Evolutionary conservation across 2,113 vertebrate species (phyloP).

Genomic region (Callionymus lyra): DNA sequence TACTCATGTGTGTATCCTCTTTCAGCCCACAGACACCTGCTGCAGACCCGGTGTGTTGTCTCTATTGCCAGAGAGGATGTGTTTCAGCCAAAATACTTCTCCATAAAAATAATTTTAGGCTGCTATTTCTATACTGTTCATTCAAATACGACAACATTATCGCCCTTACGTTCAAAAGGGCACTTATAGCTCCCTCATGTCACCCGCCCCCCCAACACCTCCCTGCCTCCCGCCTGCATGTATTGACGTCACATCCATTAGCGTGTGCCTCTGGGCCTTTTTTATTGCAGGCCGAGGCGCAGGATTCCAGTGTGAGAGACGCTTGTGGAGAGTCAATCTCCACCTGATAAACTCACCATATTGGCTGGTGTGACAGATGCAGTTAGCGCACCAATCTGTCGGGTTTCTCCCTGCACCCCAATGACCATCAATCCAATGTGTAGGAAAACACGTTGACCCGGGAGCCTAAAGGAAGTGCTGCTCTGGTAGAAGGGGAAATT

Average conservation of each 20-base stretch:
- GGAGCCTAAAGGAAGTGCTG: no score
- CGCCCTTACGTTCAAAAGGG: constrained; percentile 18
- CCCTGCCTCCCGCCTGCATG: constrained; percentile 16
- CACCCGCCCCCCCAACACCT: constrained; percentile 8
- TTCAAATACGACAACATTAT: neutral
- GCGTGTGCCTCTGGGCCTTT: constrained; percentile 44
- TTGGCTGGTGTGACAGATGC: constrained; percentile 32
- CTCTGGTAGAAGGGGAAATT: no score
- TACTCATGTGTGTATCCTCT: constrained; percentile 55
- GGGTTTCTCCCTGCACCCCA: constrained; percentile 11
- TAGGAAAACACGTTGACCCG: neutral
- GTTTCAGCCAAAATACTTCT: no score
- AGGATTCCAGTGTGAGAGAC: constrained; percentile 27
- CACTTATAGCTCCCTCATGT: constrained; percentile 45
- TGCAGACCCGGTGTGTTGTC: constrained; percentile 10
- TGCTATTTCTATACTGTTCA: neutral
- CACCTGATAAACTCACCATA: constrained; percentile 38
- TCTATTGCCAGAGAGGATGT: no score
- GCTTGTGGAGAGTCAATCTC: constrained; percentile 37
- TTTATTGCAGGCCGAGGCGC: constrained; percentile 32
- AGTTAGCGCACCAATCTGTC: constrained; percentile 41
- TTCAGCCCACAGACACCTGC: constrained; percentile 52
- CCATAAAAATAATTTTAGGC: no score
- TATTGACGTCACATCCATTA: constrained; percentile 59
- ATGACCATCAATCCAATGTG: constrained; percentile 22